A percentile compares a stretch with the other conserved stretches of the same genome.
phyloP scores from a whole-genome alignment of 1,140 invertebrate genomes.

The Drosophila aff. region DNA sequence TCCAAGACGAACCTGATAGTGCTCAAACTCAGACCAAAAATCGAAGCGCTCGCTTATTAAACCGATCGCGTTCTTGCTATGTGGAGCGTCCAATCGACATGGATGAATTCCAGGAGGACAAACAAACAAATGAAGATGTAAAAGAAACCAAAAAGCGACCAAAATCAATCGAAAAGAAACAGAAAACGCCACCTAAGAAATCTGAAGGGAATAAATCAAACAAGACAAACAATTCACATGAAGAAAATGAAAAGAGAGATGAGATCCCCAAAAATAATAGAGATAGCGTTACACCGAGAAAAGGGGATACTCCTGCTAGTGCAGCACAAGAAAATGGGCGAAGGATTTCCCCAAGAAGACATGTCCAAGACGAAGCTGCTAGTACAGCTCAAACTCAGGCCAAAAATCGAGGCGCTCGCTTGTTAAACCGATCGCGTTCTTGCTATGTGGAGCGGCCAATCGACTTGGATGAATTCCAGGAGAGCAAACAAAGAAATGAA shows the following conservation, averaged over 20 bases:
- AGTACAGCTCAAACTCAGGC: too few species aligned
- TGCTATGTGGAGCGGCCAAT: neutral
- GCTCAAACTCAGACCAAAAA: neutral
- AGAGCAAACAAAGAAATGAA: neutral
- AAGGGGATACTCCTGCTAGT: neutral
- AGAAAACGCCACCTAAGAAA: neutral
- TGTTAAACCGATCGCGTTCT: slow-evolving; percentile 8
- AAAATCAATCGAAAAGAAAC: neutral
- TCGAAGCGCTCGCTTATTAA: slow-evolving; percentile 2
- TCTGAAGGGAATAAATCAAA: neutral
- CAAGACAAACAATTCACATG: neutral
- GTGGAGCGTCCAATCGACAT: neutral
- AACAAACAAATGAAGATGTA: neutral
- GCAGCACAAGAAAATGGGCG: too few species aligned
- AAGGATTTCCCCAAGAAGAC: neutral
- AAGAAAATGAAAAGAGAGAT: neutral
- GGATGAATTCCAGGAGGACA: neutral
- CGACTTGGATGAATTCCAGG: neutral
- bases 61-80: slow-evolving; percentile 4
- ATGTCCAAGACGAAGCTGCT: neutral
- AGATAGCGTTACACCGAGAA: neutral
- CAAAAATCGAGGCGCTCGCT: neutral
- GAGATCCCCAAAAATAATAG: neutral
- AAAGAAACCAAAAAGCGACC: neutral
- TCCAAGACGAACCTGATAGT: neutral